Base-by-base conservation (phyloP, 2,888 invertebrate genomes). In the Nymphalis urticae region DNA sequence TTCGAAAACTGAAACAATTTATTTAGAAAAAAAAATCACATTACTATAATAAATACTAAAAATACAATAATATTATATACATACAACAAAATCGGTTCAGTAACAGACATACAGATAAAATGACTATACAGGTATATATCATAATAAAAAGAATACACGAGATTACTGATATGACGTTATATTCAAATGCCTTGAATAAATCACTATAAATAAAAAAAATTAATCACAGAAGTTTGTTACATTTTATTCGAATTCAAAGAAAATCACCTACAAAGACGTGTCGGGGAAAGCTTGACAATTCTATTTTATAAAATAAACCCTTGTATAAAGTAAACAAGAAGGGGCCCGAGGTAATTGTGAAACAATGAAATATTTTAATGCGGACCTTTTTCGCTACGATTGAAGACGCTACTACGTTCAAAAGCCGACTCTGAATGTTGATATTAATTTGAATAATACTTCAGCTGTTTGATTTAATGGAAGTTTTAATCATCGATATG, bases 341-440 rank as follows among this genome's bases (percentile, higher is more conserved):
- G 19, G 59, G 36, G 51, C 66, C 64, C 48, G 62, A 70, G 70
- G 64, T 68, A 66, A 64, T 70, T 72, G 69, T 53, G 66, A 74
- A 73, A 76, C 75, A 73, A 75, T 73, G 68, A 72, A 71, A 74
- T 69, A 74, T 66, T 54, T 70, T 71, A 72, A 72, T 74, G 72
- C 72, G 70, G 69, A 69, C 68, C 68, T 69, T 66, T 66, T 69
- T 62, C 42, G 42, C 42, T 13, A 42, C 42, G 4, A 42, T 42
- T 42, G 42, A 62, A 54, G 42, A 64, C 61, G 68, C 75, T 72
- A 74, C 72, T 65, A 69, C 67, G 71, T 74, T 75, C 76, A 71
- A 73, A 19, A 48, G 56, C 9, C 48, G 13, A 21, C 13, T 9
- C 54, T 56, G 58, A 58, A 42, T 4, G 36, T 9, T 42, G 58